These are phyloP conservation scores for Altica lythri DNA, from an alignment of 2,888 invertebrate genomes.

Conservation along the genomic window DNA sequence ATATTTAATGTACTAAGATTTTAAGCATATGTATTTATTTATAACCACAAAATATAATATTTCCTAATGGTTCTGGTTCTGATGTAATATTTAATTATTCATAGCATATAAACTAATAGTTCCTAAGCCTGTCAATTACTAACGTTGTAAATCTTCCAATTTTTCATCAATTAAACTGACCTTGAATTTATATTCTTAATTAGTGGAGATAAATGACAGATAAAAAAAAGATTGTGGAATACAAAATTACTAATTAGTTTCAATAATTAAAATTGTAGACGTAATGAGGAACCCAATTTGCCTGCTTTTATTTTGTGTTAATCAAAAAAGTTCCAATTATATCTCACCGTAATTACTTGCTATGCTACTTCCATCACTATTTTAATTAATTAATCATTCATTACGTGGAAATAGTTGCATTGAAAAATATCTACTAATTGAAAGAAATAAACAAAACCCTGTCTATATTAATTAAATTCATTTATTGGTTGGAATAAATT, in stretches of 20 bases:
- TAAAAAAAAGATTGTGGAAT: constrained; percentile 25
- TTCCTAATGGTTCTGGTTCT: too few species aligned
- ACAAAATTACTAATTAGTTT: constrained; percentile 27
- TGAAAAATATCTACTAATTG: constrained; percentile 11
- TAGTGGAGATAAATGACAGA: constrained; percentile 22
- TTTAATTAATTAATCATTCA: constrained; percentile 9
- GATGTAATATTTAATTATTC: too few species aligned
- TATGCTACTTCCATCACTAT: constrained; percentile 2
- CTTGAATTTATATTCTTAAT: constrained; percentile 20
- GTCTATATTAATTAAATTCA: too few species aligned
- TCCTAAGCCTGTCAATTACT: constrained; percentile 29
- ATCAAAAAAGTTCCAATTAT: constrained; percentile 16
- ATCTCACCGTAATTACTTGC: constrained; percentile 8
- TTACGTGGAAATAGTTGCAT: background rate
- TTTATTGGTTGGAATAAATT: too few species aligned
- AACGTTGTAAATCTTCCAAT: constrained; percentile 12
- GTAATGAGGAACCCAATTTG: constrained; percentile 24
- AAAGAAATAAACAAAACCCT: too few species aligned
- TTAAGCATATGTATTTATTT: too few species aligned
- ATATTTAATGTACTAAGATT: too few species aligned
- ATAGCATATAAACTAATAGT: too few species aligned
- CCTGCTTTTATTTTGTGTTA: constrained; percentile 16
- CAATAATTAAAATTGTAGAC: constrained; percentile 25
- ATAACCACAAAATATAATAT: too few species aligned
- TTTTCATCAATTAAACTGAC: constrained; percentile 19